phyloP scores from a whole-genome alignment of 2,888 invertebrate species.

The Corythucha ciliata region DNA sequence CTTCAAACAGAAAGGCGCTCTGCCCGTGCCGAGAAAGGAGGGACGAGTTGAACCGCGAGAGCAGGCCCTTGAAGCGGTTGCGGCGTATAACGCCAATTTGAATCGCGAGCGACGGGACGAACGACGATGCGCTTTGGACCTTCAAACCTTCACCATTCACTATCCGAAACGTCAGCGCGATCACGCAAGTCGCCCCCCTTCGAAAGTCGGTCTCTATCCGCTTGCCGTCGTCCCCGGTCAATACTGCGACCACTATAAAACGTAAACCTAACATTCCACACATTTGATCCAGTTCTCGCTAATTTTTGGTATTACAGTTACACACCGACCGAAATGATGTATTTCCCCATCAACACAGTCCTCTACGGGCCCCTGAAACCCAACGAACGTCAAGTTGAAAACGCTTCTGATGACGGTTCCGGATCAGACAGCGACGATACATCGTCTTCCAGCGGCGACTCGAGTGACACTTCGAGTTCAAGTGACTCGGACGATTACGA shows the following conservation, averaged over 20 bases:
- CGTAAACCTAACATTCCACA: slow-evolving; percentile 40
- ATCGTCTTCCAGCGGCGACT: slow-evolving; percentile 44
- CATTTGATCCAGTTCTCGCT: not conserved
- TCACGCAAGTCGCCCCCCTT: slow-evolving; percentile 44
- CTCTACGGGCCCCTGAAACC: slow-evolving; percentile 53
- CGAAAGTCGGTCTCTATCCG: slow-evolving; percentile 67
- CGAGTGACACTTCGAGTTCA: slow-evolving; percentile 40
- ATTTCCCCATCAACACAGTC: slow-evolving; percentile 87
- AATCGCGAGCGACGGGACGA: slow-evolving; percentile 61
- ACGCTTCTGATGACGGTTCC: slow-evolving; percentile 49
- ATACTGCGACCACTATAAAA: slow-evolving; percentile 76
- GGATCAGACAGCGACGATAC: slow-evolving; percentile 46
- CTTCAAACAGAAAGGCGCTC: slow-evolving; percentile 58
- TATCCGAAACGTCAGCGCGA: slow-evolving; percentile 50
- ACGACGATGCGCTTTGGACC: slow-evolving; percentile 75
- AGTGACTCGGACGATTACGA: slow-evolving; percentile 28
- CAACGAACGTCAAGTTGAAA: slow-evolving; percentile 44
- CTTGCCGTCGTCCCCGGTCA: slow-evolving; percentile 94
- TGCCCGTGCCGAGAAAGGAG: slow-evolving; percentile 20
- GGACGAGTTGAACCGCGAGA: slow-evolving; percentile 34
- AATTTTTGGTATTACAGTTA: slow-evolving; percentile 45
- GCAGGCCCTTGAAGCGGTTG: slow-evolving; percentile 67
- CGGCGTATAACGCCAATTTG: slow-evolving; percentile 79
- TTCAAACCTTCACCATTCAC: slow-evolving; percentile 82
- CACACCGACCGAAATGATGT: slow-evolving; percentile 74